Evolutionary conservation across 2,888 invertebrate species (phyloP).

Genomic region (Candidula unifasciata): DNA sequence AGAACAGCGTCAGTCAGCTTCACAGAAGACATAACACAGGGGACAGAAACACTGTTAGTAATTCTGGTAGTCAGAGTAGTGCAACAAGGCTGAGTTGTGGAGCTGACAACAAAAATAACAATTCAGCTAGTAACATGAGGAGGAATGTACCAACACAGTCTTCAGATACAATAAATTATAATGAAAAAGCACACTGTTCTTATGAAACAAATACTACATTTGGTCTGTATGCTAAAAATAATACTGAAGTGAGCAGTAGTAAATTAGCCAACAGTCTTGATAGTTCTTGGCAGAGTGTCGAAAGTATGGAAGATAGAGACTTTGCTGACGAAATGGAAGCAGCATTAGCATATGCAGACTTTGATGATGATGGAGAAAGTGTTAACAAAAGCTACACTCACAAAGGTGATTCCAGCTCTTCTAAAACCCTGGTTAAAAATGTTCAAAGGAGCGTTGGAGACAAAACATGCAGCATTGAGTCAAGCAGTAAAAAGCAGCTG

Average conservation of each 20-base stretch:
- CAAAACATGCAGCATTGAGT: too few species aligned
- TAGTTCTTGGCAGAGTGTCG: not conserved
- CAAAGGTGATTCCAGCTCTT: not conserved
- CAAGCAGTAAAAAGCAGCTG: not conserved
- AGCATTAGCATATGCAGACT: slow-evolving; percentile 35
- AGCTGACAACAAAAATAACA: not conserved
- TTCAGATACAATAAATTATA: not conserved
- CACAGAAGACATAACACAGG: not conserved
- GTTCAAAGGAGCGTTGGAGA: not conserved
- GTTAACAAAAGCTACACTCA: not conserved
- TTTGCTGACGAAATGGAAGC: slow-evolving; percentile 48
- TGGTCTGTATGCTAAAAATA: not conserved
- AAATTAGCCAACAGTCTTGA: not conserved
- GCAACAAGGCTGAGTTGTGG: not conserved
- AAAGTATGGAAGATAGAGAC: slow-evolving; percentile 25
- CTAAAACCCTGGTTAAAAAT: not conserved
- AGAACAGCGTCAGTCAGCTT: slow-evolving; percentile 24
- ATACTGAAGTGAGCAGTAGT: not conserved
- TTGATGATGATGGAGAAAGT: not conserved
- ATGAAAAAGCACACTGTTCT: not conserved
- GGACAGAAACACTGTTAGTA: not conserved
- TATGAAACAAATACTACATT: not conserved
- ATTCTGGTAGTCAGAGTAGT: not conserved
- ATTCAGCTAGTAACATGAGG: not conserved
- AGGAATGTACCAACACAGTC: not conserved